Evolutionary conservation across 2,888 invertebrate species (phyloP), one percentile per base, ranked within the genome.

Genomic region (Rhagophthalmus giganteus): DNA sequence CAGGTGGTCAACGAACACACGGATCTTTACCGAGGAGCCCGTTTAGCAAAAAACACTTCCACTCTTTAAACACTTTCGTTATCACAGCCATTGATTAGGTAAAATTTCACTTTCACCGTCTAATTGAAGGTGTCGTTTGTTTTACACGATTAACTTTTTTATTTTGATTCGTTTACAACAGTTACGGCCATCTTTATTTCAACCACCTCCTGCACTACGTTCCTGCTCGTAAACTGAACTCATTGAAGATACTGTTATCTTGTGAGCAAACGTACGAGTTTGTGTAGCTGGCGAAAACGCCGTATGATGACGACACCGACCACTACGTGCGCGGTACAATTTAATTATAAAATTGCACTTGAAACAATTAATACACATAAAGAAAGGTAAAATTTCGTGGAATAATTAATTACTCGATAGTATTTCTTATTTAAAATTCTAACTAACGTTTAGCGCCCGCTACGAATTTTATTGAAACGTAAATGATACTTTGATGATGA

Each of bases 1-100:
- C 72, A 72, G 72, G 71, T 72, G 72, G 71, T 72, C 71, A 70
- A 61, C 60, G 61, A 67, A 60, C 59, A 61, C 59, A 64, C 63
- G 33, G 33, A 35, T 25, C 24, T 27, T 11, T 25, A 26, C 16
- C 28, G 15, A 31, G 26, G 34, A 39, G 33, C 38, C 44, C 31
- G 13, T 27, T 24, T 16, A 37, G 10, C 12, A 34, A 27, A 44
- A 11, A 44, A 38, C 44, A 28, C 44, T 39, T 33, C 24, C 44
- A 33, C 39, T 33, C 39, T 14, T 12, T 27, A 45, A 44, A 50
- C 33, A 34, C 33, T 26, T 30, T 38, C 34, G 12, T 45, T 50
- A 45, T 45, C 50, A 50, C 50, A 50, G 50, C 30, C 50, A 50
- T 44, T 24, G 38, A 33, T 44, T 50, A 35, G 13, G 32, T 38